Percentiles rank a stretch among this genome's conserved stretches.
Evolutionary conservation across 92 coral and sea anemone species (phyloP).

Genomic region (Epizoanthus rinbou): DNA sequence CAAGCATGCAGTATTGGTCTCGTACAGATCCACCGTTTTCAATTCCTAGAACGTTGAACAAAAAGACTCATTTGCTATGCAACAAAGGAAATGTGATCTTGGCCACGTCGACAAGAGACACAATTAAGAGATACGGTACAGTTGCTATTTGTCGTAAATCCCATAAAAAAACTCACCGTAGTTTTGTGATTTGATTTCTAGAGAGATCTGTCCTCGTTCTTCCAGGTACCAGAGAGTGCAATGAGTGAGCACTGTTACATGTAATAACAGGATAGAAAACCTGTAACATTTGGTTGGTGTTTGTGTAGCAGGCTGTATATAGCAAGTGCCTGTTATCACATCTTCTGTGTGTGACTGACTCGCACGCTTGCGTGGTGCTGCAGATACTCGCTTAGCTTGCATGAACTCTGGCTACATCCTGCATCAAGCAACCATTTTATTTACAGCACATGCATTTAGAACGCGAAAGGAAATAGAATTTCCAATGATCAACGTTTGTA

Average conservation of each 20-base stretch:
- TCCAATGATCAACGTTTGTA: neutral
- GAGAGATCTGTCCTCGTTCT: conserved; percentile 7
- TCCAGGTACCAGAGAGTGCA: conserved; percentile 1
- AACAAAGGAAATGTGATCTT: conserved; percentile 23
- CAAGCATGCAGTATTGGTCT: no score
- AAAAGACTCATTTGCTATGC: conserved; percentile 39
- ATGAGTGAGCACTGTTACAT: conserved; percentile 26
- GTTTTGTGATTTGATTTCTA: neutral
- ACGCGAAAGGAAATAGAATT: no score
- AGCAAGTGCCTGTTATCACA: neutral
- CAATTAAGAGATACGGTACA: neutral
- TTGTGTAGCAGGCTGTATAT: neutral
- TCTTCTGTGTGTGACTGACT: neutral
- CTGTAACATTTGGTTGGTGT: conserved; percentile 7
- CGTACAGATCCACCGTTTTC: no score
- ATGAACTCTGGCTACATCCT: neutral
- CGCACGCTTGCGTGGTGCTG: no score
- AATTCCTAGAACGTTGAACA: no score
- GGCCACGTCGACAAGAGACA: conserved; percentile 21
- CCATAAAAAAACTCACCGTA: neutral
- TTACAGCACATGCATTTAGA: neutral
- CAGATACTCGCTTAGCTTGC: neutral
- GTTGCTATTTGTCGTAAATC: neutral
- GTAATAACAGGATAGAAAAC: conserved; percentile 13
- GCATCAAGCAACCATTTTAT: neutral